A percentile compares a stretch with the other conserved stretches of the same genome.
phyloP scores from a whole-genome alignment of 2,797 vertebrate genomes.

The Potorous gilbertii region DNA sequence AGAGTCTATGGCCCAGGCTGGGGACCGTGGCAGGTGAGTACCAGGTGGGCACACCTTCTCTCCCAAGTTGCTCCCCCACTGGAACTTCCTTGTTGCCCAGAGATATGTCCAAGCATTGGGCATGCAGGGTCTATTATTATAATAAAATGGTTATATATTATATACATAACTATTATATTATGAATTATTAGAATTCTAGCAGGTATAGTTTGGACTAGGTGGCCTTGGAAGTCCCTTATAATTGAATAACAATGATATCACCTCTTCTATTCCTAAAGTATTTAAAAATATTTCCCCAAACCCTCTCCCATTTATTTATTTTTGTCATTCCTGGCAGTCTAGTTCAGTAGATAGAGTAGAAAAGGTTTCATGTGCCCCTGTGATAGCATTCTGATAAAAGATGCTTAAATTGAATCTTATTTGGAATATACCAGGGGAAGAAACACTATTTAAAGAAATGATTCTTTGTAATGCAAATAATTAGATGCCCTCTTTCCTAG shows the following conservation, averaged over 20 bases:
- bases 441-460: background rate
- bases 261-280: background rate
- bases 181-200: background rate
- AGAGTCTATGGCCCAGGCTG: slow-evolving; percentile 91
- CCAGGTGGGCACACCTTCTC: background rate
- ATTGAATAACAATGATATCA: background rate
- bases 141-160: too few relatives aligned
- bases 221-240: background rate
- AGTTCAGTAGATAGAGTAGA: background rate
- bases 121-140: background rate
- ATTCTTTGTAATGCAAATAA: background rate
- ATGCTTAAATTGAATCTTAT: background rate
- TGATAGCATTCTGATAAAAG: background rate
- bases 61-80: background rate
- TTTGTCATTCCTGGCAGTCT: background rate
- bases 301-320: background rate
- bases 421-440: background rate
- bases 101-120: background rate
- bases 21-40: slow-evolving; percentile 94
- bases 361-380: background rate
- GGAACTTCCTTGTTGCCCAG: background rate
- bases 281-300: background rate
- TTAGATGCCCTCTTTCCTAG: background rate
- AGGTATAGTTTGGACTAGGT: background rate
- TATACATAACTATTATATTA: too few relatives aligned